Evolutionary conservation across 2,888 invertebrate genomes (phyloP).

Genomic region (Harmothoe impar): DNA sequence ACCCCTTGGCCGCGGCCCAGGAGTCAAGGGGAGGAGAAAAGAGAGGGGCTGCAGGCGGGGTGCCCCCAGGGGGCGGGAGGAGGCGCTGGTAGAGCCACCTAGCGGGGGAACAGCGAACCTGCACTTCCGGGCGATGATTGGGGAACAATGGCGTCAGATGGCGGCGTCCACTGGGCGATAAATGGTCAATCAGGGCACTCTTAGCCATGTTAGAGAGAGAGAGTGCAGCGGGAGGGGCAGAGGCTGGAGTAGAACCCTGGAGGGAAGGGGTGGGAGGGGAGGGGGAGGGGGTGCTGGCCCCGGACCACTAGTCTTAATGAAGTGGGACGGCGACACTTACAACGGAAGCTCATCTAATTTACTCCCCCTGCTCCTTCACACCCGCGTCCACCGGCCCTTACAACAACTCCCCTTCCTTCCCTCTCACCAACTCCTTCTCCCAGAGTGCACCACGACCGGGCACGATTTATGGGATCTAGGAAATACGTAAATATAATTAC

Average conservation of each 20-base stretch:
- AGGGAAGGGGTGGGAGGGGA: background rate
- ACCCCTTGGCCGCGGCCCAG: background rate
- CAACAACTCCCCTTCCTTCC: background rate
- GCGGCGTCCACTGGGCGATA: constrained; percentile 42
- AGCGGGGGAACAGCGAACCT: background rate
- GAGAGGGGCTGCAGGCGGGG: background rate
- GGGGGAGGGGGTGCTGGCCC: background rate
- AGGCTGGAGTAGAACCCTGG: background rate
- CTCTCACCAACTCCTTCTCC: background rate
- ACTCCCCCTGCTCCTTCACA: constrained; percentile 4
- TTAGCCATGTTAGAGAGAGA: background rate
- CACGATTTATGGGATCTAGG: constrained; percentile 37
- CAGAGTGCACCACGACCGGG: background rate
- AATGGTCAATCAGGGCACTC: constrained; percentile 45
- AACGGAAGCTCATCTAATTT: constrained; percentile 33
- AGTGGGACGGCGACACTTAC: constrained; percentile 29
- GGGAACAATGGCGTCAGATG: constrained; percentile 55
- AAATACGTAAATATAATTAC: constrained; percentile 65
- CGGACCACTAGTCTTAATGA: constrained; percentile 29
- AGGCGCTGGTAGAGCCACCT: constrained; percentile 1
- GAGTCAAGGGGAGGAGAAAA: constrained; percentile 7
- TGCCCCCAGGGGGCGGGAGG: background rate
- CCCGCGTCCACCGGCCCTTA: background rate
- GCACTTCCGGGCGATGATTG: constrained; percentile 46
- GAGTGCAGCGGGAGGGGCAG: background rate